Conservation (phyloP, 2,113 vertebrate species). For the Corythaeola cristata region DNA sequence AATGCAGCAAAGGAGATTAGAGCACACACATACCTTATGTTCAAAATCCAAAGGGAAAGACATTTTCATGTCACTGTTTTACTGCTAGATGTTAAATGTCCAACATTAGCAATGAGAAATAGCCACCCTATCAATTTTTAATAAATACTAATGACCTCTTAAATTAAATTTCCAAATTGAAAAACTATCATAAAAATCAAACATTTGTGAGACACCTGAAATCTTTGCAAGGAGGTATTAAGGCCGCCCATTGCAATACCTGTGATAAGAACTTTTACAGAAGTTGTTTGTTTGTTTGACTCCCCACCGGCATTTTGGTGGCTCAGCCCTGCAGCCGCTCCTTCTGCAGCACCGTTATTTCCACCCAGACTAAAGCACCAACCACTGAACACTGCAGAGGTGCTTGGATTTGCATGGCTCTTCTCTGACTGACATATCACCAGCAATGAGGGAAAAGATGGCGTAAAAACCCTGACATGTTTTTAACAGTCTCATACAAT, state of each 20-base stretch:
- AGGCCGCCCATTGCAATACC: not conserved
- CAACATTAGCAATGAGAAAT: not conserved
- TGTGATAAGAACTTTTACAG: not conserved
- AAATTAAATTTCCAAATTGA: conserved; percentile 2
- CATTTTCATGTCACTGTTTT: not conserved
- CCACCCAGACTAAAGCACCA: not conserved
- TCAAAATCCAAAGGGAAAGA: not conserved
- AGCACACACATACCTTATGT: not conserved
- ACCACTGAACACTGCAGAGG: not conserved
- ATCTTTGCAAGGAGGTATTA: too few relatives aligned
- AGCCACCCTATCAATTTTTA: not conserved
- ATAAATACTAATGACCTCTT: not conserved
- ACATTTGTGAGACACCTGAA: too few relatives aligned
- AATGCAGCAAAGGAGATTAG: not conserved
- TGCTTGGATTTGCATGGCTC: not conserved
- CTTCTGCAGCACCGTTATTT: fast-evolving
- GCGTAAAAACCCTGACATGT: not conserved
- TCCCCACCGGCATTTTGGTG: not conserved
- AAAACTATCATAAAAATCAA: not conserved
- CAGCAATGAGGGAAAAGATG: not conserved
- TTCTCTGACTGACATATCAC: not conserved
- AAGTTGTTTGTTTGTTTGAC: not conserved
- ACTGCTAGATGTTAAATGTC: not conserved
- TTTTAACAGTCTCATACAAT: not conserved
- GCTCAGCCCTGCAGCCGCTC: not conserved